Base-by-base conservation (phyloP, 2,888 invertebrate genomes). In the Cosmopolites sordidus region DNA sequence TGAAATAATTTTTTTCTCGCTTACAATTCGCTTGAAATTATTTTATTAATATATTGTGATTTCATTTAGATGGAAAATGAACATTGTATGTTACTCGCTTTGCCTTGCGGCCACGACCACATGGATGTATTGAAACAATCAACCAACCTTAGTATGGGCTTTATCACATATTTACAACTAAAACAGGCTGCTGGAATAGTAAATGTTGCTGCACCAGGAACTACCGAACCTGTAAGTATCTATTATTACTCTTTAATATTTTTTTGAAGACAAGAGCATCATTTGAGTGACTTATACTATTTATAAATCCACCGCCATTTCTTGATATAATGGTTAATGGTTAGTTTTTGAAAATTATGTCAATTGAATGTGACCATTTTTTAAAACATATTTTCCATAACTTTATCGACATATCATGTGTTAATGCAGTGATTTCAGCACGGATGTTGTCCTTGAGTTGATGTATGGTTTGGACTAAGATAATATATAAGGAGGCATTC, bases 101-200 rank as follows among this genome's bases (percentile, higher is more conserved):
- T 98, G 66, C 97, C 97, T 33, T 96, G 95, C 74, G 98, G 98
- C 2, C 86, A 89, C 58, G 93, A 96, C 75, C 92, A 92, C 73
- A 84, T 90, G 78, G 96, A 97, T 74, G 92, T 96, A 53, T 78
- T 93, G 61, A 89, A 92, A 75, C 96, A 98, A 77, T 91, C 91
- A 61, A 88, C 88, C 69, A 92, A 91, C 73, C 81, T 98, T 62
- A 87, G 87, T 64, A 85, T 83, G 59, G 94, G 94, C 62, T 97
- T 98, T 75, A 97, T 98, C 69, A 92, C 92, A 47, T 99, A 99
- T 76, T 80, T 98, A 66, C 92, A 93, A 77, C 87, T 91, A 70
- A 98, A 98, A 76, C 93, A 93, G 78, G 98, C 98, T 56, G 98
- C 98, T 63, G 98, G 98, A 66, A 98, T 99, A 70, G 93, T 98